Evolutionary conservation across 2,888 invertebrate species (phyloP).

Genomic region (Pollenia amentaria): DNA sequence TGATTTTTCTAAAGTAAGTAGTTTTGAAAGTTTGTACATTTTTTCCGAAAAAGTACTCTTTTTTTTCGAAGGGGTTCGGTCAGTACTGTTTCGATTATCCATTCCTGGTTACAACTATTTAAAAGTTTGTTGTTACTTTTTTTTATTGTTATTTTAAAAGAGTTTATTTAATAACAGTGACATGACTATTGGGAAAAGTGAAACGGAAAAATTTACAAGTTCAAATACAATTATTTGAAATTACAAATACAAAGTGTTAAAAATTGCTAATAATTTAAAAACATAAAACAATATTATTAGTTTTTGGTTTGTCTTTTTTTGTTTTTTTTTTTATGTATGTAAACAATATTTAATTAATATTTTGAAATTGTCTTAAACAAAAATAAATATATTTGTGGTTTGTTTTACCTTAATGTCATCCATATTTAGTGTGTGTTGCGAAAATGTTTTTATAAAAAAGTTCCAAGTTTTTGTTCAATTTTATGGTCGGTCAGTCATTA

Average conservation of each 20-base stretch:
- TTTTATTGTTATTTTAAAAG: slow-evolving; percentile 6
- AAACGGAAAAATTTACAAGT: slow-evolving; percentile 37
- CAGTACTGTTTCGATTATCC: too few relatives aligned
- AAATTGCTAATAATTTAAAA: slow-evolving; percentile 38
- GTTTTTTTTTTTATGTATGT: not conserved
- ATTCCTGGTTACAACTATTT: too few relatives aligned
- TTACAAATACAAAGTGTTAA: slow-evolving; percentile 47
- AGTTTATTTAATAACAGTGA: not conserved
- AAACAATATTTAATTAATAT: slow-evolving; percentile 45
- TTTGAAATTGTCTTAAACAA: slow-evolving; percentile 39
- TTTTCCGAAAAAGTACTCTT: too few relatives aligned
- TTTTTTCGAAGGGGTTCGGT: too few relatives aligned
- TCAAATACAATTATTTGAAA: not conserved
- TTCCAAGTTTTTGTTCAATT: slow-evolving; percentile 5
- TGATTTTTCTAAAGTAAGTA: too few relatives aligned
- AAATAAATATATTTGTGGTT: not conserved
- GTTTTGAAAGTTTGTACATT: too few relatives aligned
- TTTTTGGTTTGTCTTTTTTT: too few relatives aligned
- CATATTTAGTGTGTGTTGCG: slow-evolving; percentile 61
- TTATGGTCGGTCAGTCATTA: slow-evolving; percentile 4
- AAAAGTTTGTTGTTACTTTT: too few relatives aligned
- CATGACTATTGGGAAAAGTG: slow-evolving; percentile 22
- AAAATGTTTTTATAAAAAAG: slow-evolving; percentile 46
- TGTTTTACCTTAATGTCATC: slow-evolving; percentile 41
- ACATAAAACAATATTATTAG: slow-evolving; percentile 17